A percentile compares a stretch with the other conserved stretches of the same genome.
phyloP scores from a whole-genome alignment of 2,797 vertebrate species.

The Cossypha heuglini region DNA sequence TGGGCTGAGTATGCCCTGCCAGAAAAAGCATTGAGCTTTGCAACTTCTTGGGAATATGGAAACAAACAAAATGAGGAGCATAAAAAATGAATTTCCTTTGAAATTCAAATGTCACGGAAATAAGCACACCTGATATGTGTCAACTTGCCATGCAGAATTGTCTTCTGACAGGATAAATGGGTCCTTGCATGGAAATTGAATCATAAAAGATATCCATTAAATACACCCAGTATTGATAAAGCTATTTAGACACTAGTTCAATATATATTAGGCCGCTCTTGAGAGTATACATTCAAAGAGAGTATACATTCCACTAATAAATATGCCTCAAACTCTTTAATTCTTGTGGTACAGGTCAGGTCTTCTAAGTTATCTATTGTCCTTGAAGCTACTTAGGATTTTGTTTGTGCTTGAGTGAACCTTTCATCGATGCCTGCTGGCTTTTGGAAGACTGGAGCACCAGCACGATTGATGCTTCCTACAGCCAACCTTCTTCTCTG shows the following conservation, averaged over 20 bases:
- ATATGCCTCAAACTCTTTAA: not conserved
- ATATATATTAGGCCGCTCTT: not conserved
- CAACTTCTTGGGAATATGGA: not conserved
- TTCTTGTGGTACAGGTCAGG: not conserved
- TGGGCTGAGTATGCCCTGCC: not conserved
- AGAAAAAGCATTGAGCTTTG: not conserved
- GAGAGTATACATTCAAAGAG: not conserved
- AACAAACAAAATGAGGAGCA: not conserved
- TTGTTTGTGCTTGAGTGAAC: not conserved
- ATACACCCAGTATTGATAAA: not conserved
- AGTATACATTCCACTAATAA: not conserved
- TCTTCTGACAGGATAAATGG: not conserved
- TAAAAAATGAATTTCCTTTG: not conserved
- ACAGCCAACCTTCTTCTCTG: not conserved
- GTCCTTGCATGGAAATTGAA: not conserved
- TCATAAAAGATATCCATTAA: not conserved
- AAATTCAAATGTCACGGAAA: not conserved
- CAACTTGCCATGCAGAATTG: not conserved
- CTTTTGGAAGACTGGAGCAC: not conserved
- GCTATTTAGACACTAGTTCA: not conserved
- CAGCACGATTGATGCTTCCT: rapidly evolving
- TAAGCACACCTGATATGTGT: not conserved
- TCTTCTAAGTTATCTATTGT: not conserved
- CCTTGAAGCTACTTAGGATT: not conserved
- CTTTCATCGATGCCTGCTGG: not conserved